phyloP scores from a whole-genome alignment of 2,797 vertebrate species.

The Lutjanus campechanus region DNA sequence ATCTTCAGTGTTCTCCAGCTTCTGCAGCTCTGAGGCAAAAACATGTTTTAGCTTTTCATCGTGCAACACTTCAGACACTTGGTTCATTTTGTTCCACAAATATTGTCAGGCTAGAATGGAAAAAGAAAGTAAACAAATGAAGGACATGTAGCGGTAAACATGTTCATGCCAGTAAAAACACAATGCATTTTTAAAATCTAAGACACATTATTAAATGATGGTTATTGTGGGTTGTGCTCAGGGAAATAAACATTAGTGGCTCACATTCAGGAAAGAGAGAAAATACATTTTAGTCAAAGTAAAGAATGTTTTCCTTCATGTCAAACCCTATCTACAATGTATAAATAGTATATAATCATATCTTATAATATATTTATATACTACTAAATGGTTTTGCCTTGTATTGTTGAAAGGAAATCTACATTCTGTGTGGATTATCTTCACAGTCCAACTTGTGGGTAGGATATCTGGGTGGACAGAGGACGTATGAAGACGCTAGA shows the following conservation, averaged over 20 bases:
- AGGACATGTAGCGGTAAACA: not conserved
- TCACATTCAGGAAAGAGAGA: not conserved
- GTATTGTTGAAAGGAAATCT: not conserved
- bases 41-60: slow-evolving; percentile 56
- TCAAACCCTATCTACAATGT: not conserved
- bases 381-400: not conserved
- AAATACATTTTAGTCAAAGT: not conserved
- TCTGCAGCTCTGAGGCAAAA: slow-evolving; percentile 58
- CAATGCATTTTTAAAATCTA: slow-evolving; percentile 8
- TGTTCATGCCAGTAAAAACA: slow-evolving; percentile 16
- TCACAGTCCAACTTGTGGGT: not conserved
- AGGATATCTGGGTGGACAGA: not conserved
- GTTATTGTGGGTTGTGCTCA: slow-evolving; percentile 5
- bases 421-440: not conserved
- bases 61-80: slow-evolving; percentile 29
- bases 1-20: slow-evolving; percentile 59
- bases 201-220: slow-evolving; percentile 8
- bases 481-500: not conserved
- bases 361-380: not conserved
- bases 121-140: slow-evolving; percentile 30
- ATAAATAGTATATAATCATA: not conserved
- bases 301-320: not conserved
- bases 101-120: slow-evolving; percentile 12
- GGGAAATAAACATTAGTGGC: not conserved
- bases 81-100: slow-evolving; percentile 24